Base-by-base conservation (phyloP, 2,113 vertebrate species). In the Platysternon megacephalum region DNA sequence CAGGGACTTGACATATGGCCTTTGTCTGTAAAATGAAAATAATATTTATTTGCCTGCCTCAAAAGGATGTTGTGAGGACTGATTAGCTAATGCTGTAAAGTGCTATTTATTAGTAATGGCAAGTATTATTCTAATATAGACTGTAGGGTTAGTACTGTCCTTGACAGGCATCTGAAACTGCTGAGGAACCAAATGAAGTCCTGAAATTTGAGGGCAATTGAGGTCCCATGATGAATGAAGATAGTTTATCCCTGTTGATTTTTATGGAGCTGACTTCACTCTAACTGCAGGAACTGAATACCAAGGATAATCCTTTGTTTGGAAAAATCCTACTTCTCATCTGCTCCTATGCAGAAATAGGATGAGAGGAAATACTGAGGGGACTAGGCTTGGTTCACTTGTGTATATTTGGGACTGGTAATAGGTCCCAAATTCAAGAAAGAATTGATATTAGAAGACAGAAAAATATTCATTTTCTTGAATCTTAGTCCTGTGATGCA, bases 21-120 rank as follows among this genome's bases (percentile, higher is more conserved):
- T 97, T 97, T 97, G 94, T 97, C 96, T 97, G 82, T 82, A 94
- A 95, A 96, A 97, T 88, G 86, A 92, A 93, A 85, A 94, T 97
- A 96, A 80, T 74, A 95, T 90, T 95, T 93, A 96, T 97, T 97
- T 95, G 87, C 53, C 81, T 95, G 91, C 81, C 84, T 88, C 79
- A 84, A 91, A 96, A 95, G 86, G 79, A 95, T 88, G 90, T 35
- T 84, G 65, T 90, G 89, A 82, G 84, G 85, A 93, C 84, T 90
- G 85, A 85, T 86, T 92, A 72, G 92, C 92, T 95, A 96, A 80
- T 88, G 85, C 65, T 90, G 28, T 93, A 93, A 94, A 96, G 89
- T 90, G 58, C 68, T 95, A 51, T 92, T 97, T 97, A 92, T 87
- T 85, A 90, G 74, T 90, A 95, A 96, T 88, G 94, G 82, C n/a